phyloP scores from a whole-genome alignment of 2,797 vertebrate species.

The Calcarius lapponicus region DNA sequence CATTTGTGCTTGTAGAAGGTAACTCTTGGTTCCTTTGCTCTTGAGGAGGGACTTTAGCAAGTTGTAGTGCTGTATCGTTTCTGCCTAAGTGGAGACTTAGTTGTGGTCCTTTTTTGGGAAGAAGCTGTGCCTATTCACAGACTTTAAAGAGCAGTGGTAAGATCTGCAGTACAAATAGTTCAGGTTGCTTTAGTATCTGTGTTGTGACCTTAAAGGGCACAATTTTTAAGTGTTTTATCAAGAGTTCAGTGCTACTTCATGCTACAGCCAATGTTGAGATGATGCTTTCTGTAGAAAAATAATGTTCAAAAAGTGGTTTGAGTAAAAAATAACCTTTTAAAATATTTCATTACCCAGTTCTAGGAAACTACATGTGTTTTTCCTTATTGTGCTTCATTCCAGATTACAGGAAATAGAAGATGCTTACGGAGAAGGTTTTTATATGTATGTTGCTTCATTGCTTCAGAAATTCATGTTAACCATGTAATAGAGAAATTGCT shows the following conservation, averaged over 20 bases:
- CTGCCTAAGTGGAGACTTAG: background rate
- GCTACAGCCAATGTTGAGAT: background rate
- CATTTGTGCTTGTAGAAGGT: background rate
- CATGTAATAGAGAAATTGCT: background rate
- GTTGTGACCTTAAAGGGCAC: background rate
- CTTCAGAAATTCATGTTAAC: background rate
- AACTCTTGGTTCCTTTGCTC: background rate
- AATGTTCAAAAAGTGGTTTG: background rate
- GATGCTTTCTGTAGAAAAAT: background rate
- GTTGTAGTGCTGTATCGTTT: background rate
- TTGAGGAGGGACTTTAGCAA: background rate
- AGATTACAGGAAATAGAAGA: background rate
- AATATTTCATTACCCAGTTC: background rate
- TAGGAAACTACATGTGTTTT: background rate
- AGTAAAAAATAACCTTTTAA: background rate
- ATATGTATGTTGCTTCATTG: background rate
- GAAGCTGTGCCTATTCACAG: background rate
- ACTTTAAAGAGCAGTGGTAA: background rate
- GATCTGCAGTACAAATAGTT: background rate
- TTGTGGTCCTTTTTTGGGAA: background rate
- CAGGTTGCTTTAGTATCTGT: background rate
- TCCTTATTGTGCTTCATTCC: background rate
- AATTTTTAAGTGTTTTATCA: background rate
- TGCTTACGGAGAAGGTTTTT: background rate
- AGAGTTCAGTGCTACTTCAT: background rate